Percentiles rank a stretch among this genome's conserved stretches.
Evolutionary conservation across 53 echinoderm and acorn worm species (phyloP).

Genomic region (Zoroaster sp.): DNA sequence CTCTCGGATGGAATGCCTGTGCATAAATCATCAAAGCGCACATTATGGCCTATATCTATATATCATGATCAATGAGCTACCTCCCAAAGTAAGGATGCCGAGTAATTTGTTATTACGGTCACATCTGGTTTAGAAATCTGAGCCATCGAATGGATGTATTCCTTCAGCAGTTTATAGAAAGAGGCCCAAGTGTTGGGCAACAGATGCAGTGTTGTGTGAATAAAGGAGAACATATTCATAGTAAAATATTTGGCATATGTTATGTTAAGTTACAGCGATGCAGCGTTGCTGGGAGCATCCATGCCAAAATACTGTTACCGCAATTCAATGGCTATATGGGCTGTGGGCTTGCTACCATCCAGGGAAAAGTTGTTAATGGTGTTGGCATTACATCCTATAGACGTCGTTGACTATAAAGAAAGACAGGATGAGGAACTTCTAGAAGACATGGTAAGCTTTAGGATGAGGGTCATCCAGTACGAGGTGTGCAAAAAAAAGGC

Average conservation of each 20-base stretch:
- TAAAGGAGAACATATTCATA: neutral
- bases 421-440: slow-evolving; percentile 57
- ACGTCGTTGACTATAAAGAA: slow-evolving; percentile 56
- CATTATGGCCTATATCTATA: slow-evolving; percentile 71
- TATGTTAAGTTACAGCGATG: slow-evolving; percentile 66
- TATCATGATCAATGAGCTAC: slow-evolving; percentile 62
- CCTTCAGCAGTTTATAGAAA: slow-evolving; percentile 50
- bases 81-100: slow-evolving; percentile 33
- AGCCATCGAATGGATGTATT: slow-evolving; percentile 51
- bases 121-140: slow-evolving; percentile 58
- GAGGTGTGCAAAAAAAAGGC: slow-evolving; percentile 68
- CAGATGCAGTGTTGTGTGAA: slow-evolving; percentile 49
- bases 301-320: slow-evolving; percentile 61
- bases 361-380: slow-evolving; percentile 7
- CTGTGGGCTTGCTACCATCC: slow-evolving; percentile 62
- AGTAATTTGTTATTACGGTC: slow-evolving; percentile 43
- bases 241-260: slow-evolving; percentile 51
- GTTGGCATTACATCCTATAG: slow-evolving; percentile 53
- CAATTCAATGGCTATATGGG: slow-evolving; percentile 64
- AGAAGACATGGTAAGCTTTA: slow-evolving; percentile 43
- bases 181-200: slow-evolving; percentile 54
- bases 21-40: slow-evolving; percentile 40
- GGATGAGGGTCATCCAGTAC: slow-evolving; percentile 18
- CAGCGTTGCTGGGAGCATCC: slow-evolving; percentile 47
- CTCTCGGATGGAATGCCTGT: too few species aligned